Conservation (phyloP, 1,140 invertebrate genomes). For the Lerema accius region DNA sequence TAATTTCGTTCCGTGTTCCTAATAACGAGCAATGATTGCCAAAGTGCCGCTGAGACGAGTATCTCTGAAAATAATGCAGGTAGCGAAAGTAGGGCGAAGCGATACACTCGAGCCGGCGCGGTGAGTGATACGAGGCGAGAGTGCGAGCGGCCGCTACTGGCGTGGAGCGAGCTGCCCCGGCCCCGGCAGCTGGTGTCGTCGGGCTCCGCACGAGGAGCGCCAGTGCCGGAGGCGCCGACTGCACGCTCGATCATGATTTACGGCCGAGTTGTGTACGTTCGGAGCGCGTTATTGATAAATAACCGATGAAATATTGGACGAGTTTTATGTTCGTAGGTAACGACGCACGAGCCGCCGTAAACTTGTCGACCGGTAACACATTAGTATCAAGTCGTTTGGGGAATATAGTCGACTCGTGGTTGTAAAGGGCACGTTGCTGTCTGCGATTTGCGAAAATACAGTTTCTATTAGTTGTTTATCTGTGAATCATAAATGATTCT, state of each 20-base stretch:
- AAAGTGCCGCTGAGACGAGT: not conserved
- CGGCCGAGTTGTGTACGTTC: constrained; percentile 7
- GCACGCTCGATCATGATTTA: constrained; percentile 18
- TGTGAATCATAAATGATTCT: too few relatives aligned
- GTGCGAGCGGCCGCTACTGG: constrained; percentile 1
- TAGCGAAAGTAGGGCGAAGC: not conserved
- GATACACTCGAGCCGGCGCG: not conserved
- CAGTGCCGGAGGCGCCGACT: not conserved
- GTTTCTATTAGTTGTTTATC: too few relatives aligned
- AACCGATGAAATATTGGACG: constrained; percentile 13
- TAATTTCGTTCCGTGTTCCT: constrained; percentile 12
- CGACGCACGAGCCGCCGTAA: not conserved
- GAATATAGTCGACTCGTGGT: too few relatives aligned
- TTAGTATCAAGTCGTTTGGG: too few relatives aligned
- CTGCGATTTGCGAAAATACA: too few relatives aligned
- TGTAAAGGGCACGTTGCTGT: too few relatives aligned
- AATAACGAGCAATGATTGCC: constrained; percentile 11
- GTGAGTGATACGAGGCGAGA: constrained; percentile 5
- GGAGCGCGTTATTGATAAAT: constrained; percentile 14
- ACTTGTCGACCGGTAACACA: not conserved
- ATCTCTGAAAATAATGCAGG: constrained; percentile 3
- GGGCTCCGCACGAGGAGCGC: constrained; percentile 15
- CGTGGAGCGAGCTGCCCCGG: too few relatives aligned
- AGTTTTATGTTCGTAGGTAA: constrained; percentile 5
- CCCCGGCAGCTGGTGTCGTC: too few relatives aligned